These are phyloP conservation scores for Falco biarmicus DNA, from an alignment of 2,797 vertebrate species.

Conservation along the genomic window DNA sequence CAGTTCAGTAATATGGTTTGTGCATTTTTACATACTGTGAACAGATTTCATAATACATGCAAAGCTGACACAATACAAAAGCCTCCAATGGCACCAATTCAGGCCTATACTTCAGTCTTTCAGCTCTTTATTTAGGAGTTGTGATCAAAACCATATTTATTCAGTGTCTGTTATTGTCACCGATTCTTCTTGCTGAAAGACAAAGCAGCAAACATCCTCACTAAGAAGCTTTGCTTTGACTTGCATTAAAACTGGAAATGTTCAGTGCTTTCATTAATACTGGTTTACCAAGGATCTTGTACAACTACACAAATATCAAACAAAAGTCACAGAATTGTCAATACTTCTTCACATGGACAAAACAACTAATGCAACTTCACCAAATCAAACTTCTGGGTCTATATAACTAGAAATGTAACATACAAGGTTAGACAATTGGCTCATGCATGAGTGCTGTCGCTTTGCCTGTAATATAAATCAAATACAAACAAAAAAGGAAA, in stretches of 20 bases:
- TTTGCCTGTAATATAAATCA: not conserved
- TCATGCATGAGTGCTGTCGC: not conserved
- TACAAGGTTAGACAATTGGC: not conserved
- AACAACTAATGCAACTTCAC: not conserved
- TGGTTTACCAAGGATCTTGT: not conserved
- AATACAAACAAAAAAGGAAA: not conserved
- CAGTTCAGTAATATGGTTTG: not conserved
- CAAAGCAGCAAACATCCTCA: not conserved
- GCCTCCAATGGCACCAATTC: not conserved
- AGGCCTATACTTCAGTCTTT: not conserved
- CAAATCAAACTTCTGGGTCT: not conserved
- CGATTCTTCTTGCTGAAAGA: not conserved
- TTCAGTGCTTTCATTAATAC: not conserved
- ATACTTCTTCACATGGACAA: not conserved
- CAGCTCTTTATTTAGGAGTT: not conserved
- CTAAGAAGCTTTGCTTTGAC: not conserved
- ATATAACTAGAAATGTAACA: not conserved
- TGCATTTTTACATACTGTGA: not conserved
- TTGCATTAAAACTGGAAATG: not conserved
- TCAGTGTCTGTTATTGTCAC: not conserved
- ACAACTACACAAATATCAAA: not conserved
- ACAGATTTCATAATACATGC: constrained; percentile 7
- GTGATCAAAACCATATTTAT: not conserved
- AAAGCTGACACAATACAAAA: not conserved
- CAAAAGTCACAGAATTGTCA: not conserved